Base-by-base conservation (phyloP, 2,113 vertebrate species). In the Vulpes ferrilata region DNA sequence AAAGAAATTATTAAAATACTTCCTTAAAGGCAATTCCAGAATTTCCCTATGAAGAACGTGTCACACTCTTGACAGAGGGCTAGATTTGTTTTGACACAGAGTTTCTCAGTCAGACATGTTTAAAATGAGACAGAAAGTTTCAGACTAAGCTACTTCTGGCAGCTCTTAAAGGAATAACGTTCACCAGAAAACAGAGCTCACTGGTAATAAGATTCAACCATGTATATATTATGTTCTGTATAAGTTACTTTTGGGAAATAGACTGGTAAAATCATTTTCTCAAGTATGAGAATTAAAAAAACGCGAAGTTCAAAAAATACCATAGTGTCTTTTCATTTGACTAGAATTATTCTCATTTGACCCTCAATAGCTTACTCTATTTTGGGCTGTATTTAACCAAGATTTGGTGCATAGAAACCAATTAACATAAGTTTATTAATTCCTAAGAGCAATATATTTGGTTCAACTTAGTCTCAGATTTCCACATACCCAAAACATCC, bases 1-100 rank as follows among this genome's bases (percentile, higher is more conserved):
- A 90, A 90, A 90, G 64, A 95, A 60, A 92, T 76, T 23, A 60
- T n/a, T 43, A 65, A 84, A 89, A 51, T n/a, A 89, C 32, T 59
- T 94, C 25, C 38, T 43, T 80, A 53, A 38, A 81, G 7, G 32
- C 80, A 86, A 90, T 53, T 60, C n/a, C 80, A 86, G 23, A 30
- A 81, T 85, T 80, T 93, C 59, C 22, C n/a, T 35, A 53, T 6
- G 60, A 92, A 85, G n/a, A 93, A 78, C 30, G 22, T 16, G 0
- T 53, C 76, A 76, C 76, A 76, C 62, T 87, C 1, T 48, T 53
- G 20, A 23, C 32, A 88, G 64, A 57, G 17, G 17, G 7, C 22
- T 27, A 67, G n/a, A 60, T 25, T 27, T 87, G 22, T 81, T 83
- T 35, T 32, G 17, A 53, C 2, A 71, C 11, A 16, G 11, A 82